Percentiles rank a stretch among this genome's conserved stretches.
phyloP scores from a whole-genome alignment of 2,888 invertebrate species.

The Ectobius pallidus region DNA sequence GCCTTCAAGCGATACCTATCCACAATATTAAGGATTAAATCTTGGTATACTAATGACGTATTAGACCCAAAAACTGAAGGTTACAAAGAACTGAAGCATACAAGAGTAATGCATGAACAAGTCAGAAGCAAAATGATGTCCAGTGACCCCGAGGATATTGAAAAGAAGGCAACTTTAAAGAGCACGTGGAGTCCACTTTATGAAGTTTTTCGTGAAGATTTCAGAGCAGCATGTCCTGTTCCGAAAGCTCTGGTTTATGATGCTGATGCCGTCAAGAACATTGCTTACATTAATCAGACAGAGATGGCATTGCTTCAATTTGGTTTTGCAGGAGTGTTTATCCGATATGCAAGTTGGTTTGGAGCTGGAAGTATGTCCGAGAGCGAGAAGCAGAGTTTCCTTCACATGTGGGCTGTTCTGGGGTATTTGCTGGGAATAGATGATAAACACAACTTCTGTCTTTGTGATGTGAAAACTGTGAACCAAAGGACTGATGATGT shows the following conservation, averaged over 20 bases:
- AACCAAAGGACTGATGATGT: conserved; percentile 49
- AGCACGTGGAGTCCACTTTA: conserved; percentile 42
- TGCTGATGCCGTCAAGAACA: not conserved
- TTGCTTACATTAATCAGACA: conserved; percentile 54
- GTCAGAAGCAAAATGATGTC: conserved; percentile 50
- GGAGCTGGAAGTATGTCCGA: conserved; percentile 52
- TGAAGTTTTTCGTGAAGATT: conserved; percentile 46
- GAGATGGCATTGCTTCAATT: conserved; percentile 62
- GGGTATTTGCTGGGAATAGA: conserved; percentile 58
- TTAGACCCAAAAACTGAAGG: conserved; percentile 56
- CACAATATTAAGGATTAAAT: conserved; percentile 55
- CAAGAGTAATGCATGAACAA: conserved; percentile 55
- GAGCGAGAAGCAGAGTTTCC: conserved; percentile 58
- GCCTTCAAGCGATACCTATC: conserved; percentile 53
- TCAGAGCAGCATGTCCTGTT: conserved; percentile 44
- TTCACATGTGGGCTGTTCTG: conserved; percentile 60
- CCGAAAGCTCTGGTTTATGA: not conserved
- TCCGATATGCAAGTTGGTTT: conserved; percentile 55
- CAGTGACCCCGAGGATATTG: conserved; percentile 36
- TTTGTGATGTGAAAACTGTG: conserved; percentile 48
- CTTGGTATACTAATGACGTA: conserved; percentile 59
- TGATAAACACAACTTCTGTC: conserved; percentile 40
- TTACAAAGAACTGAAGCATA: conserved; percentile 54
- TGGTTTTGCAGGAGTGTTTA: conserved; percentile 58
- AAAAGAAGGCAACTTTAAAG: conserved; percentile 8